Base-by-base conservation (phyloP, 2,888 invertebrate species). In the Caenorhabditis plicata region DNA sequence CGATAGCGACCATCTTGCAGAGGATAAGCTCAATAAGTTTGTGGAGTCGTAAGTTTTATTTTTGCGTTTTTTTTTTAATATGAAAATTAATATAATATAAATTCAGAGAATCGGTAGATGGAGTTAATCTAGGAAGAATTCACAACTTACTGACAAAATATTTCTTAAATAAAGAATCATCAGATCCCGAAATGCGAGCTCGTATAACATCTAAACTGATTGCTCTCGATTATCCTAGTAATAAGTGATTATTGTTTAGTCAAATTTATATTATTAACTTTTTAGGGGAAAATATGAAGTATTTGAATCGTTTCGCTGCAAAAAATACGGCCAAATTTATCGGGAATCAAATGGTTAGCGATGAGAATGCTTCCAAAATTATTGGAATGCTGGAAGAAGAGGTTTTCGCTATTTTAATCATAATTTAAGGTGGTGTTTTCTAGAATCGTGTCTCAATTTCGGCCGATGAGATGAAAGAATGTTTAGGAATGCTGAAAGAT, bases 1-100 rank as follows among this genome's bases (percentile, higher is more conserved):
- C 11, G 26, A n/a, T 13, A 29, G 47, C 13, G 60, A 61, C 40
- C 60, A 61, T 31, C 19, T 61, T 23, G 60, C 54, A 1, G 5
- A 31, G 13, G 60, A 61, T 2, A 61, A 61, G 22, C 44, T 61
- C 5, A 32, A 25, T 0, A 33, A 31, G 5, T 39, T 61, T 17
- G 13, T 61, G 1, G 54, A 54, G n/a, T 54, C 54, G n/a, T 41
- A n/a, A 41, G 41, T n/a, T n/a, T n/a, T n/a, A 11, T 29, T 29
- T 29, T 29, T 13, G 31, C 31, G 13, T 29, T 29, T 13, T 13
- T 11, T 9, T 13, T n/a, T n/a, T n/a, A n/a, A n/a, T n/a, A n/a
- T n/a, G n/a, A n/a, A n/a, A n/a, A n/a, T n/a, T n/a, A n/a, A n/a
- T n/a, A n/a, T n/a, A n/a, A n/a, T n/a, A n/a, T n/a, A n/a, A n/a